These are phyloP conservation scores for Pycnomerus fuliginosus DNA, from an alignment of 2,888 invertebrate genomes.

Conservation along the genomic window DNA sequence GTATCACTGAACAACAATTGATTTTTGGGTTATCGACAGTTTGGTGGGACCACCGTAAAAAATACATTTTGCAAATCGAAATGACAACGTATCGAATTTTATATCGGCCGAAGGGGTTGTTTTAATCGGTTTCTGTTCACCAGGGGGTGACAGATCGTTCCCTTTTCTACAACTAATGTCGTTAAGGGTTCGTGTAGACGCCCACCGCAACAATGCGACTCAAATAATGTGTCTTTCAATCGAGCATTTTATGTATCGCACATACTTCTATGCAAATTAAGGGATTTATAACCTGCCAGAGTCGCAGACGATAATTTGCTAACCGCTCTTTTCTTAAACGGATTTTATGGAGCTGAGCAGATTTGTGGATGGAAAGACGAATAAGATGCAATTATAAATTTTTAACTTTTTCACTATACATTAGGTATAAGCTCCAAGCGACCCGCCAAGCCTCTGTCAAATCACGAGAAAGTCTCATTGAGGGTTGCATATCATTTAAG, in stretches of 20 bases:
- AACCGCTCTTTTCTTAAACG: too few species aligned
- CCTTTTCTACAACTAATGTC: constrained; percentile 46
- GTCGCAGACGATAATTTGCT: too few species aligned
- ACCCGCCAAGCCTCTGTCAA: too few species aligned
- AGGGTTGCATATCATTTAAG: too few species aligned
- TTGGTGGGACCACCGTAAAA: constrained; percentile 38
- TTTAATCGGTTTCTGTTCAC: constrained; percentile 52
- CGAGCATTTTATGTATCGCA: not conserved
- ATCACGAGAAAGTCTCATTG: too few species aligned
- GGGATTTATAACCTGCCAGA: too few species aligned
- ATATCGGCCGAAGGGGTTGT: constrained; percentile 51
- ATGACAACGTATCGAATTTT: constrained; percentile 55
- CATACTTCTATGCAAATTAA: constrained; percentile 11
- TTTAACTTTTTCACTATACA: too few species aligned
- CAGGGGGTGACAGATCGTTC: constrained; percentile 46
- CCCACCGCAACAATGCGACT: constrained; percentile 48
- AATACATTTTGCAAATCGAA: constrained; percentile 50
- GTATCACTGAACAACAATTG: constrained; percentile 25
- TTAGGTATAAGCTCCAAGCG: too few species aligned
- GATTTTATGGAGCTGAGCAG: too few species aligned
- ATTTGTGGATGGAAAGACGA: too few species aligned
- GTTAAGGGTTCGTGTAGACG: constrained; percentile 49
- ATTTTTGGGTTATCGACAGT: constrained; percentile 36
- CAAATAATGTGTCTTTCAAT: constrained; percentile 29
- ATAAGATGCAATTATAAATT: too few species aligned